phyloP scores from a whole-genome alignment of 2,797 vertebrate genomes.

The Antrozous pallidus region DNA sequence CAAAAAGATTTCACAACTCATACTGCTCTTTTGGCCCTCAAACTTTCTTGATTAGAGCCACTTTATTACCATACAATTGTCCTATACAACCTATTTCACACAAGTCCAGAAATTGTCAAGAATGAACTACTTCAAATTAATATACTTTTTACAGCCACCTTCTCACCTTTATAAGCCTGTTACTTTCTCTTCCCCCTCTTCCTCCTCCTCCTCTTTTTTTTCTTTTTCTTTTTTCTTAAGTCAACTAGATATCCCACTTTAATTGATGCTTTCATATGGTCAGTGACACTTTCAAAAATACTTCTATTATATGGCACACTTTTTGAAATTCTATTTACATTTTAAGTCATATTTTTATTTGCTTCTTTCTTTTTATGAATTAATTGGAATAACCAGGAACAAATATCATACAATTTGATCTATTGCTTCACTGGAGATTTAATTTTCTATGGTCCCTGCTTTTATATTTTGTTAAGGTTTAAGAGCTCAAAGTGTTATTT shows the following conservation, averaged over 20 bases:
- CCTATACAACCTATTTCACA: not conserved
- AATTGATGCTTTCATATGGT: not conserved
- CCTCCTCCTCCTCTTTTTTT: not conserved
- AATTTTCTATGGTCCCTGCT: slow-evolving; percentile 61
- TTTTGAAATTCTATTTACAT: not conserved
- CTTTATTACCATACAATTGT: not conserved
- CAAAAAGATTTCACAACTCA: not conserved
- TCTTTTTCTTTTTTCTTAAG: not conserved
- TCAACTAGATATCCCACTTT: not conserved
- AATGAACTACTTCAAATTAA: slow-evolving; percentile 1
- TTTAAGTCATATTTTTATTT: slow-evolving; percentile 35
- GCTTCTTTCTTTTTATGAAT: not conserved
- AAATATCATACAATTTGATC: slow-evolving; percentile 61
- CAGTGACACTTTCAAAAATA: slow-evolving; percentile 40
- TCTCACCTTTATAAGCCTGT: not conserved
- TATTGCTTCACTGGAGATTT: slow-evolving; percentile 67
- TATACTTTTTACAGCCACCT: not conserved
- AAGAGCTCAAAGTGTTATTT: slow-evolving; percentile 66
- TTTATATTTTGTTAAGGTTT: slow-evolving; percentile 73
- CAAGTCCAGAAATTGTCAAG: not conserved
- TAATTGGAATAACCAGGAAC: slow-evolving; percentile 11
- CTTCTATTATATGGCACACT: not conserved
- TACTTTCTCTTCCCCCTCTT: not conserved
- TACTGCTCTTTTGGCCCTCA: not conserved
- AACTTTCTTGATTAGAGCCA: not conserved